Percentiles rank a stretch among this genome's conserved stretches.
These are phyloP conservation scores for Laticauda laticaudata DNA, from an alignment of 2,113 vertebrate genomes.

Conservation along the genomic window DNA sequence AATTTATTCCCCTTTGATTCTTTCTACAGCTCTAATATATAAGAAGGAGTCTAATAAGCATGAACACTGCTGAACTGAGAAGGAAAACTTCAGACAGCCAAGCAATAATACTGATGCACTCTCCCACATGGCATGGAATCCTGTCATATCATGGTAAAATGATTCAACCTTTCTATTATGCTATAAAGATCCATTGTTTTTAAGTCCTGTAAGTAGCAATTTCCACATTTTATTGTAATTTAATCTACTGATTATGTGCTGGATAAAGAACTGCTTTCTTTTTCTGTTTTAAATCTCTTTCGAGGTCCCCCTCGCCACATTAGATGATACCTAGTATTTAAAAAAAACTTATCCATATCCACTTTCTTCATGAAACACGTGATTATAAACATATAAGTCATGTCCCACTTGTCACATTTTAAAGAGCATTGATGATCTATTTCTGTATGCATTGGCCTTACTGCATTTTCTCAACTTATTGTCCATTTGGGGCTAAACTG, in stretches of 20 bases:
- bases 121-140: not conserved
- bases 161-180: not conserved
- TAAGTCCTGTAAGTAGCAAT: not conserved
- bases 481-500: not conserved
- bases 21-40: not conserved
- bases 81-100: not conserved
- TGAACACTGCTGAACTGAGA: not conserved
- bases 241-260: not conserved
- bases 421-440: not conserved
- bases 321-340: not conserved
- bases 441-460: not conserved
- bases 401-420: not conserved
- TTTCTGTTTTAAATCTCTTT: not conserved
- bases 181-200: not conserved
- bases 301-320: fast-evolving
- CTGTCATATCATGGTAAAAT: not conserved
- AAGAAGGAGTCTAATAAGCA: not conserved
- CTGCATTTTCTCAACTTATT: not conserved
- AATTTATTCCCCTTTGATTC: not conserved
- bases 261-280: not conserved
- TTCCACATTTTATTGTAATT: not conserved
- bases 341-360: not conserved
- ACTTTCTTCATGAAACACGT: not conserved
- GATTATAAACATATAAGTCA: not conserved
- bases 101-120: not conserved